These are phyloP conservation scores for Colinus virginianus DNA, from an alignment of 2,113 vertebrate genomes.

Conservation along the genomic window DNA sequence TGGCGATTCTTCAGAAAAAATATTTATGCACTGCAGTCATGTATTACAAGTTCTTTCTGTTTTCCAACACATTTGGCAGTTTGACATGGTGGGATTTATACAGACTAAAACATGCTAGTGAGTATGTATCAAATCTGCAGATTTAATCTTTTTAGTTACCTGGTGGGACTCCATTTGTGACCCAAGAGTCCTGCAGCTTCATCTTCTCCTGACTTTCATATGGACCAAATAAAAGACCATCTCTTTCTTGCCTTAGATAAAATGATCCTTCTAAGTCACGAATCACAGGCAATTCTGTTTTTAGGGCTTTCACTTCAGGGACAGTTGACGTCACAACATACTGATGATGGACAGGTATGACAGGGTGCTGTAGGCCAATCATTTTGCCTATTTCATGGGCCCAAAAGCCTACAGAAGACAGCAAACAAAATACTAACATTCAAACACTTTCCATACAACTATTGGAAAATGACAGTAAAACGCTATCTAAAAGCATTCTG, in stretches of 20 bases:
- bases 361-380: conserved; percentile 91
- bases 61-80: not conserved
- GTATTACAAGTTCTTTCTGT: not conserved
- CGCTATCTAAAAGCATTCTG: not conserved
- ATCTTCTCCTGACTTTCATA: conserved; percentile 96
- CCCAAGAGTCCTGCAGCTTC: conserved; percentile 94
- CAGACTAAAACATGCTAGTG: not conserved
- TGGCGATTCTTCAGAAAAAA: not conserved
- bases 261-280: conserved; percentile 94
- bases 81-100: not conserved
- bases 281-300: conserved; percentile 91
- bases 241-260: conserved; percentile 93
- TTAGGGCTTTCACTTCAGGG: conserved; percentile 93
- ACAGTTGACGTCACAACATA: conserved; percentile 93
- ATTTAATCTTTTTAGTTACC: conserved; percentile 74
- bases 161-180: conserved; percentile 90
- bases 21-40: not conserved
- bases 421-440: not conserved
- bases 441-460: not conserved
- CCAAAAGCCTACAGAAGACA: conserved; percentile 89
- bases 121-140: not conserved
- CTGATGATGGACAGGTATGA: conserved; percentile 97
- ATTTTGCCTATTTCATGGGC: conserved; percentile 91
- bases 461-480: not conserved
- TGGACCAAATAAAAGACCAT: conserved; percentile 93